These are phyloP conservation scores for Betta splendens DNA, from an alignment of 2,797 vertebrate species.

Conservation along the genomic window DNA sequence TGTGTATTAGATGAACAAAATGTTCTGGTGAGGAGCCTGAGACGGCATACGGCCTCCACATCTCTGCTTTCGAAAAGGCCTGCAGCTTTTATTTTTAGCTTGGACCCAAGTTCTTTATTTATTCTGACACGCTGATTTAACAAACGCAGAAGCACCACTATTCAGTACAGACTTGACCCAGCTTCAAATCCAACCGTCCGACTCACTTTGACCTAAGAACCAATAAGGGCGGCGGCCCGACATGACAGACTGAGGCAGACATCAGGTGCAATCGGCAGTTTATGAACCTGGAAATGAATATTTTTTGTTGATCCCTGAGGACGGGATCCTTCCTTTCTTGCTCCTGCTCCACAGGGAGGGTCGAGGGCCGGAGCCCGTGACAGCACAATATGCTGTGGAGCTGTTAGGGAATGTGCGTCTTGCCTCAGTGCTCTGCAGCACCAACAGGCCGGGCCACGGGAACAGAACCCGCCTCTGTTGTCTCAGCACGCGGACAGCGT, in stretches of 20 bases:
- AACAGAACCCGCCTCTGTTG: constrained; percentile 1
- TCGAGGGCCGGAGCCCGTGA: constrained; percentile 19
- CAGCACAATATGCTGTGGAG: not conserved
- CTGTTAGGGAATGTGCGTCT: not conserved
- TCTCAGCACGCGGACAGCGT: not conserved
- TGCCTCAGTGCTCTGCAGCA: constrained; percentile 8
- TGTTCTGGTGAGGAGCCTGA: too few species aligned
- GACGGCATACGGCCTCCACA: too few species aligned
- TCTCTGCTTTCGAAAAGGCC: too few species aligned
- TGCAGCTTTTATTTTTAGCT: not conserved
- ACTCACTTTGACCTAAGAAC: not conserved
- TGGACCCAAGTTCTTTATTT: too few species aligned
- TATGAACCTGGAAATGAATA: constrained; percentile 1
- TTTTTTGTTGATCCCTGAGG: constrained; percentile 7
- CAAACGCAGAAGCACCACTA: too few species aligned
- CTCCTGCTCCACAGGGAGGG: not conserved
- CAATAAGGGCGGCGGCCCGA: not conserved
- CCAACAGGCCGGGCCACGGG: constrained; percentile 9
- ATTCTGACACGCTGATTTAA: too few species aligned
- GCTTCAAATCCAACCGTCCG: not conserved
- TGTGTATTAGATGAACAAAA: not conserved
- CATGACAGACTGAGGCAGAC: not conserved
- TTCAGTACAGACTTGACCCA: too few species aligned
- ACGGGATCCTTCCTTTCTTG: not conserved
- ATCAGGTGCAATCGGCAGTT: not conserved